Conservation (phyloP, 1,140 invertebrate species). For the Phymastichus coffea region DNA sequence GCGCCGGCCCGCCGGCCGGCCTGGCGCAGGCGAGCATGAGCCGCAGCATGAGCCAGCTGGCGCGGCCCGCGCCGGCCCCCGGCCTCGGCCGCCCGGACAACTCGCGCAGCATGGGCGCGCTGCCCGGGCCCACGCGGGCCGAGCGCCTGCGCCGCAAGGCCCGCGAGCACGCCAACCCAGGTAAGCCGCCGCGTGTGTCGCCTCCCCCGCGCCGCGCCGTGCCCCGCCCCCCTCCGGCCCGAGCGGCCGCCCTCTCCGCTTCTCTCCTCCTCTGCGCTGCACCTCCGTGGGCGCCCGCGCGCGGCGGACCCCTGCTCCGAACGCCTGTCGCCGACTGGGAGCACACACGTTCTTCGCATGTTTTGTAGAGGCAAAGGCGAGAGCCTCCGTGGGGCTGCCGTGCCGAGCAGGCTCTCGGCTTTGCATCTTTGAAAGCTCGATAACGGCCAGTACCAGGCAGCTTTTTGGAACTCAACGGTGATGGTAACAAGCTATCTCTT, state of each 20-base stretch:
- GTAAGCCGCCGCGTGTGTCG: constrained; percentile 39
- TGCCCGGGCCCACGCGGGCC: constrained; percentile 58
- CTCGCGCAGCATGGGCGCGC: constrained; percentile 59
- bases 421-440: too few species aligned
- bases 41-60: constrained; percentile 70
- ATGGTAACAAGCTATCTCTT: constrained; percentile 45
- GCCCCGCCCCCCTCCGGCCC: background rate
- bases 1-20: constrained; percentile 49
- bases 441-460: constrained; percentile 34
- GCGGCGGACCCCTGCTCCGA: too few species aligned
- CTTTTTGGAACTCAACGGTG: constrained; percentile 49
- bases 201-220: background rate
- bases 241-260: too few species aligned
- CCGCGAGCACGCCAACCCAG: constrained; percentile 54
- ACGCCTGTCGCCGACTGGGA: constrained; percentile 45
- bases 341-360: constrained; percentile 51
- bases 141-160: constrained; percentile 59
- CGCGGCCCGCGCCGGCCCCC: constrained; percentile 50
- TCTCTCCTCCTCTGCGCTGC: background rate
- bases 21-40: constrained; percentile 60
- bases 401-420: too few species aligned
- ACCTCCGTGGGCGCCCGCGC: too few species aligned
- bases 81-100: constrained; percentile 54
- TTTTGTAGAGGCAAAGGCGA: constrained; percentile 36
- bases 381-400: constrained; percentile 50